phyloP scores from a whole-genome alignment of 92 coral and sea anemone species.

The Parazoanthus darwini region DNA sequence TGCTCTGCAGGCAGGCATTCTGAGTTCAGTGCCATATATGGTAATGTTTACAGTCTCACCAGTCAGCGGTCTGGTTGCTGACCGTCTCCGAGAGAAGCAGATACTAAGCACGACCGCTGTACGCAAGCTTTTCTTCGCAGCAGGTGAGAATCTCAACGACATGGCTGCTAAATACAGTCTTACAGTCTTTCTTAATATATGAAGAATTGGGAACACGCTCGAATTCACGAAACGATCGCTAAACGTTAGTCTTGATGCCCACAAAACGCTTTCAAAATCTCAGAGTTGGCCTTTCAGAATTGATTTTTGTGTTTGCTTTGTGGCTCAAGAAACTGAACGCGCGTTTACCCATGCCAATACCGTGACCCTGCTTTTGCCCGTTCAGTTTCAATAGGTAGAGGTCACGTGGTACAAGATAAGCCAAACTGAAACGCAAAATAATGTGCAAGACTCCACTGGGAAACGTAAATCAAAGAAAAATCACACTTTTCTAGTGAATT shows the following conservation, averaged over 20 bases:
- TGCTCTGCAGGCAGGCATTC: slow-evolving; percentile 60
- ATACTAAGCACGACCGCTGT: slow-evolving; percentile 51
- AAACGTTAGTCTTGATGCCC: neutral
- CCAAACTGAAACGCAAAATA: too few relatives aligned
- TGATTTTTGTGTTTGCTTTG: too few relatives aligned
- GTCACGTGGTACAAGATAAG: too few relatives aligned
- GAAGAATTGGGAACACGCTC: neutral
- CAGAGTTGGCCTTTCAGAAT: neutral
- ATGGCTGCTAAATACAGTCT: neutral
- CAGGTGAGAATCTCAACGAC: slow-evolving; percentile 46
- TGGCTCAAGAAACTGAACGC: too few relatives aligned
- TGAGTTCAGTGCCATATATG: slow-evolving; percentile 72
- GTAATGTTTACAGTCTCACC: slow-evolving; percentile 60
- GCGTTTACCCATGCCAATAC: too few relatives aligned
- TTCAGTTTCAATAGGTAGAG: too few relatives aligned
- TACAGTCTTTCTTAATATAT: neutral
- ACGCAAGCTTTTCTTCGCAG: slow-evolving; percentile 55
- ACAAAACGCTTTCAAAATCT: too few relatives aligned
- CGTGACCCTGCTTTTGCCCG: too few relatives aligned
- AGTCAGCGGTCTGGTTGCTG: slow-evolving; percentile 56
- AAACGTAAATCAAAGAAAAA: too few relatives aligned
- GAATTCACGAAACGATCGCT: neutral
- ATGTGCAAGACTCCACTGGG: too few relatives aligned
- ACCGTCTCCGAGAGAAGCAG: slow-evolving; percentile 54
- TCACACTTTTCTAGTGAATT: too few relatives aligned